Evolutionary conservation across 2,113 vertebrate genomes (phyloP).

Genomic region (Columba janthina): DNA sequence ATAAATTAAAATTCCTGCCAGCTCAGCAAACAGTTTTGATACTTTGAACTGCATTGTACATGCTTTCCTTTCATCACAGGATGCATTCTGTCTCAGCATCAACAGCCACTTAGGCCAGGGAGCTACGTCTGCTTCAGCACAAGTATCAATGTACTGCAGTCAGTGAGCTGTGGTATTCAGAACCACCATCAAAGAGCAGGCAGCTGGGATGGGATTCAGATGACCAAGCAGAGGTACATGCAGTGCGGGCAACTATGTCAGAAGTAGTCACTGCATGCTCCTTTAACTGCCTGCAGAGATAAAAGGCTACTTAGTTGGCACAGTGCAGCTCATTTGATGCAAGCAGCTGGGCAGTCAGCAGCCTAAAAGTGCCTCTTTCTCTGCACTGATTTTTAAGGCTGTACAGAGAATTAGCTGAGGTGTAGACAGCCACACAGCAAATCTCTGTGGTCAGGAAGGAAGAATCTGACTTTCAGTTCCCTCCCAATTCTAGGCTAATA

Average conservation of each 20-base stretch:
- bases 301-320: neutral
- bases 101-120: neutral
- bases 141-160: neutral
- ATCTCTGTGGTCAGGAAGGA: neutral
- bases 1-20: conserved; percentile 65
- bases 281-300: neutral
- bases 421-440: neutral
- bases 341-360: neutral
- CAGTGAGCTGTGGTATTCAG: neutral
- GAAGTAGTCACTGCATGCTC: neutral
- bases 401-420: neutral
- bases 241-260: neutral
- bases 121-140: neutral
- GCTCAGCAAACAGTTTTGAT: conserved; percentile 53
- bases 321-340: neutral
- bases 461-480: neutral
- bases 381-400: neutral
- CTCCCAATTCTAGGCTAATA: neutral
- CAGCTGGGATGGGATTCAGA: neutral
- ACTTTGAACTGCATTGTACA: conserved; percentile 60
- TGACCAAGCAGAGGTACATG: neutral
- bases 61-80: conserved; percentile 50
- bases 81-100: conserved; percentile 12
- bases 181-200: neutral
- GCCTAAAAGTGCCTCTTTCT: neutral